phyloP scores from a whole-genome alignment of 53 echinoderm and acorn worm genomes.

The Patiria pectinifera region DNA sequence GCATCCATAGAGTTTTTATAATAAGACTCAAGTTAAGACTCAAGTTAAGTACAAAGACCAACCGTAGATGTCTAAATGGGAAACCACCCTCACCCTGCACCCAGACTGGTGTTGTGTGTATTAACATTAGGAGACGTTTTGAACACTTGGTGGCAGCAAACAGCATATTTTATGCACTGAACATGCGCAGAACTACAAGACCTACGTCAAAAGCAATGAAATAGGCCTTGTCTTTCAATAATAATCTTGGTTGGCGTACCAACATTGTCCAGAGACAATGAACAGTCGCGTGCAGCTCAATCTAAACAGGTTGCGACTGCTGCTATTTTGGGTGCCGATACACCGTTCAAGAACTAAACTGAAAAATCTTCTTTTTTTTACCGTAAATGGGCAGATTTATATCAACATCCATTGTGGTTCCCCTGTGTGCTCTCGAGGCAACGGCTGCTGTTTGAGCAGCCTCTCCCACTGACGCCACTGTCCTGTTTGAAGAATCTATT shows the following conservation, averaged over 20 bases:
- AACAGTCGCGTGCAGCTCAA: constrained; percentile 12
- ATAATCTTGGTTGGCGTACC: not conserved
- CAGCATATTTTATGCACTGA: not conserved
- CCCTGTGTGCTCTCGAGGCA: not conserved
- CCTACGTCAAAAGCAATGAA: too few species aligned
- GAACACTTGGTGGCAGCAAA: too few species aligned
- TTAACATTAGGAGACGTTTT: too few species aligned
- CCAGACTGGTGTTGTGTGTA: too few species aligned
- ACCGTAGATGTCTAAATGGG: too few species aligned
- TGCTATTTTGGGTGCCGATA: not conserved
- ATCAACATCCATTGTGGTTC: not conserved
- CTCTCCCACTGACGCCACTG: constrained; percentile 37
- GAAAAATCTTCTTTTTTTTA: not conserved
- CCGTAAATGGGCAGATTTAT: constrained; percentile 19
- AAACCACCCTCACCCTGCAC: too few species aligned
- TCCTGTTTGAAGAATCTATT: constrained; percentile 38
- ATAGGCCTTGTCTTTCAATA: too few species aligned
- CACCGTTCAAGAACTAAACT: not conserved
- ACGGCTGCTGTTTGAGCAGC: not conserved
- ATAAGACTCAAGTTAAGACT: too few species aligned
- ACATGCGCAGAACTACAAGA: not conserved
- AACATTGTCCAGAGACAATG: not conserved
- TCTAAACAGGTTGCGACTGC: not conserved
- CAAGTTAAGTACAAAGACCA: too few species aligned
- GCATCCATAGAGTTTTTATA: too few species aligned